Evolutionary conservation across 2,888 invertebrate genomes (phyloP).

Genomic region (Drosophila prolongata): DNA sequence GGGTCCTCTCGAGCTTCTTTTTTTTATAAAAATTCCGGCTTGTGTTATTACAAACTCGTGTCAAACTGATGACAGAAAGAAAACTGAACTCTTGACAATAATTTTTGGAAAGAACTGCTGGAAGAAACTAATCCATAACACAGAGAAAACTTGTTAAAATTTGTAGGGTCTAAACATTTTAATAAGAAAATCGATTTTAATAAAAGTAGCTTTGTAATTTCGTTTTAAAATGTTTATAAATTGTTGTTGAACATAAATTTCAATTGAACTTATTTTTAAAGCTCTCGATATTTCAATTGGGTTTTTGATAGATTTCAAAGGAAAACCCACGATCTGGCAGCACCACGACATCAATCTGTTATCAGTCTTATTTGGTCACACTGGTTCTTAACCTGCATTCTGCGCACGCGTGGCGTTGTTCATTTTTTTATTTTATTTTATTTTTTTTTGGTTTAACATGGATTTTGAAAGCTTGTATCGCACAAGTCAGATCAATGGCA

Average conservation of each 20-base stretch:
- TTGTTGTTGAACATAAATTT: not conserved
- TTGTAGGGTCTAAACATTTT: too few species aligned
- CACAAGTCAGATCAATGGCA: slow-evolving; percentile 72
- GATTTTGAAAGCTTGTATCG: slow-evolving; percentile 22
- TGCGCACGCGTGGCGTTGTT: slow-evolving; percentile 8
- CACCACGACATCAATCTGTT: not conserved
- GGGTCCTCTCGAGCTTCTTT: not conserved
- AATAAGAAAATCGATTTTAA: too few species aligned
- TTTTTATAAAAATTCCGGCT: not conserved
- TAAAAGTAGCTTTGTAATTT: too few species aligned
- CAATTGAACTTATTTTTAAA: too few species aligned
- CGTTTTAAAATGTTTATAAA: not conserved
- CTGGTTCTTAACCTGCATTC: not conserved
- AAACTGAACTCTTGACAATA: not conserved
- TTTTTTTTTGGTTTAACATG: slow-evolving; percentile 4
- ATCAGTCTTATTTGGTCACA: not conserved
- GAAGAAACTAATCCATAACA: too few species aligned
- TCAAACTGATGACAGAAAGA: not conserved
- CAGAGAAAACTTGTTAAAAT: too few species aligned
- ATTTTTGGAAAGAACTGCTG: not conserved
- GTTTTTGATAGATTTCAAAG: not conserved
- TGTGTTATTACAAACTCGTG: not conserved
- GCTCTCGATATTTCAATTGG: not conserved
- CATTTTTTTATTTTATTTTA: not conserved
- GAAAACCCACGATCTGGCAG: slow-evolving; percentile 5